Evolutionary conservation across 2,888 invertebrate genomes (phyloP), one percentile per base, ranked within the genome.

Genomic region (Folsomia candida): DNA sequence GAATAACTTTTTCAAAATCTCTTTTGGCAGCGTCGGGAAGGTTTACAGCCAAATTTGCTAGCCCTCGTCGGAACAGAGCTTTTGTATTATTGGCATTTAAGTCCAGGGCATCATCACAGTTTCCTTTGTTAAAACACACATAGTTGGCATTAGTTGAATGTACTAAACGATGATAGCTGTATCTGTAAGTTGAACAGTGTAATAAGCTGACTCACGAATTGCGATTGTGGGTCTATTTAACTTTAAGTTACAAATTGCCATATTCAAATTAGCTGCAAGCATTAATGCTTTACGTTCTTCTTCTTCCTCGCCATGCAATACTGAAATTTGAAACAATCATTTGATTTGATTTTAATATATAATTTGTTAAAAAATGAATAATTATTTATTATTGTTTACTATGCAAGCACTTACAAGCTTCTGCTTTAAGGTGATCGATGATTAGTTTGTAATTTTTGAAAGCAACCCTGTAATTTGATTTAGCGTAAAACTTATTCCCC

Each of bases 401-500:
- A n/a, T n/a, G n/a, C n/a, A n/a, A n/a, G n/a, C n/a, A 77, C 81
- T 81, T 81, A 85, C 86, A 84, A 76, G 85, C 84, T 79, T 88
- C 87, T 79, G 82, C 81, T 76, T 89, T 88, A 71, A 94, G 81
- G 78, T 87, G 88, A 0, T 88, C 84, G 9, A 88, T 83, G 47
- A 93, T 88, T 82, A 91, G 90, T 80, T 90, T 89, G 83, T 97
- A 97, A 87, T 94, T 91, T 82, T 92, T 93, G 62, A 90, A 85
- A 0, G 98, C 97, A 78, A 94, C 81, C 68, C 85, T 84, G 80
- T 87, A 90, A 82, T 95, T 94, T 70, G 87, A 88, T 0, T 86
- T 87, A 83, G 94, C 94, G 81, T 95, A 94, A 82, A 93, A 96
- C 62, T 88, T 87, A 0, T 94, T 97, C 60, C 97, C 98, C 82